phyloP scores from a whole-genome alignment of 23 tunicate genomes.

The Styela clava region DNA sequence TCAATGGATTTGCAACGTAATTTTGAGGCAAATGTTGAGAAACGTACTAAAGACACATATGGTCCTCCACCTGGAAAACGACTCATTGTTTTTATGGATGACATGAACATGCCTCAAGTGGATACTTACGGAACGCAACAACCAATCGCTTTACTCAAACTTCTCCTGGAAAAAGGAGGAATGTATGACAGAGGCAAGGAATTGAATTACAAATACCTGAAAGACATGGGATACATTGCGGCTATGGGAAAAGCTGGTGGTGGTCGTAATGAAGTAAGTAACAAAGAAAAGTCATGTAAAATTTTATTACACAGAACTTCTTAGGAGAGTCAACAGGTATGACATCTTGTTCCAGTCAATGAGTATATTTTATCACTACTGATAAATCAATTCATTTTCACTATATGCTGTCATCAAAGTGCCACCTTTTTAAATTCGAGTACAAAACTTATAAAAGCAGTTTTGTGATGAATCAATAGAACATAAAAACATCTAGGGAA shows the following conservation, averaged over 20 bases:
- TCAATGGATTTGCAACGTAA: slow-evolving; percentile 99
- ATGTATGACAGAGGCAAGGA: slow-evolving; percentile 98
- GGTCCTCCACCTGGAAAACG: slow-evolving; percentile 99
- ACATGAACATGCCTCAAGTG: slow-evolving; percentile 99
- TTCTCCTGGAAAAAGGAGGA: slow-evolving; percentile 93
- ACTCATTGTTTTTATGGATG: slow-evolving; percentile 97
- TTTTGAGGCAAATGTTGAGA: slow-evolving; percentile 97
- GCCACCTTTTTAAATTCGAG: too few relatives aligned
- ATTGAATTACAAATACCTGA: slow-evolving; percentile 81
- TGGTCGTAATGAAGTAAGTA: slow-evolving; percentile 89
- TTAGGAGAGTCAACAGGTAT: too few relatives aligned
- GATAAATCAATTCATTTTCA: too few relatives aligned
- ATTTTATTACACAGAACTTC: too few relatives aligned
- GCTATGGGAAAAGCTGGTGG: slow-evolving; percentile 99
- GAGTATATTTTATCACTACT: too few relatives aligned
- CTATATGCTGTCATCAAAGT: too few relatives aligned
- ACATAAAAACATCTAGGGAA: too few relatives aligned
- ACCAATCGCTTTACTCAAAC: slow-evolving; percentile 93
- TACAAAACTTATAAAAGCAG: too few relatives aligned
- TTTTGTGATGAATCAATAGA: too few relatives aligned
- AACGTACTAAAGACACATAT: slow-evolving; percentile 93
- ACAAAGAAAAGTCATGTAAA: too few relatives aligned
- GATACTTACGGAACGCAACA: slow-evolving; percentile 96
- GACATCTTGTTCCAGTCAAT: too few relatives aligned
- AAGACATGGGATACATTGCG: slow-evolving; percentile 89